Evolutionary conservation across 2,888 invertebrate genomes (phyloP), one percentile per base, ranked within the genome.

Genomic region (Lasius platythorax): DNA sequence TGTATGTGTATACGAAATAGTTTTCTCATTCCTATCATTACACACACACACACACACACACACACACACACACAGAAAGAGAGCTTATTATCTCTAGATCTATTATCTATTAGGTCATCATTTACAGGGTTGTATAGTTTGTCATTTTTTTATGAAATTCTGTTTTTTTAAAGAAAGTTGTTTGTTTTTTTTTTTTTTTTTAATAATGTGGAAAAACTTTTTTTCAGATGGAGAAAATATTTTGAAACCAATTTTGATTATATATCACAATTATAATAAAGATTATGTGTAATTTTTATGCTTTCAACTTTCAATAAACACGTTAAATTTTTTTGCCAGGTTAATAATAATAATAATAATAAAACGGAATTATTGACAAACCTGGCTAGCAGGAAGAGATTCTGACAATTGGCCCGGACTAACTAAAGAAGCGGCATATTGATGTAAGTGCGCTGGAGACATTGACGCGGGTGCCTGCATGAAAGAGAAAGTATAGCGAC

Each of bases 391-490:
- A 93, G 97, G 97, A 95, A 97, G 97, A 93, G 97, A 97, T 96
- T 97, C 97, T 92, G 97, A 97, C 93, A 97, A 96, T 95, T 96
- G 96, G 93, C 95, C 95, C 82, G 95, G 95, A 93, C 95, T 95
- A 93, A 94, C 93, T 92, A 95, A 92, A 83, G 95, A 94, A 90
- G 96, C 96, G 92, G 96, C 96, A 94, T 97, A 97, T 95, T 97
- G 97, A 95, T 97, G 97, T 95, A 97, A 96, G 96, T 97, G 98
- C 95, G 98, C 98, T 91, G 98, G 98, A 89, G 98, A 98, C 97
- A 98, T 98, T 95, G 98, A 97, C 95, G 98, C 98, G 93, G 98
- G 98, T 95, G 98, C 98, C 98, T 98, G 64, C 4, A 30, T 68
- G n/a, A n/a, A 61, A 64, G 73, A 40, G 37, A 75, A 82, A 50